These are phyloP conservation scores for Drosophila kikkawai DNA, from an alignment of 1,140 invertebrate species.

Conservation along the genomic window DNA sequence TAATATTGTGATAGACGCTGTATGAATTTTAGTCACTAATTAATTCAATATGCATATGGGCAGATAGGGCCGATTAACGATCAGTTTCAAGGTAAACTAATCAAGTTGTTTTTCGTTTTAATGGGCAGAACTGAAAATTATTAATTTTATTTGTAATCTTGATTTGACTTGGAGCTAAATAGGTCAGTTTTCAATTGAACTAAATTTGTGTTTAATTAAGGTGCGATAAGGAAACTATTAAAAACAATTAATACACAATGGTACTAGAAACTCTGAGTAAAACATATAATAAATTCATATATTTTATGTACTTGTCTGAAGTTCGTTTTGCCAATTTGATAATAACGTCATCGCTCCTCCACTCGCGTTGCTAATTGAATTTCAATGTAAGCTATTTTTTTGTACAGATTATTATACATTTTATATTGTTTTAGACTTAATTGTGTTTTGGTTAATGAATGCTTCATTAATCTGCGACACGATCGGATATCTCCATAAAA, in stretches of 20 bases:
- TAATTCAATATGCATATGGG: slow-evolving; percentile 39
- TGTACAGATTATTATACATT: slow-evolving; percentile 5
- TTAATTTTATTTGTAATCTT: not conserved
- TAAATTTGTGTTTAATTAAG: not conserved
- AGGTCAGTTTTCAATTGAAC: not conserved
- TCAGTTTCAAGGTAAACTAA: slow-evolving; percentile 28
- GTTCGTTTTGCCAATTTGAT: slow-evolving; percentile 4
- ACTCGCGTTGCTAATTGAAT: slow-evolving; percentile 44
- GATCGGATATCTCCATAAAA: slow-evolving; percentile 14
- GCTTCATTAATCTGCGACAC: slow-evolving; percentile 28
- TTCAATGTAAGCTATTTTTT: slow-evolving; percentile 37
- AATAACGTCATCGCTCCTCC: not conserved
- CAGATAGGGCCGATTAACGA: slow-evolving; percentile 28
- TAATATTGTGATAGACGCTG: not conserved
- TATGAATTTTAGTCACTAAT: slow-evolving; percentile 5
- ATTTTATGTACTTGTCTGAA: not conserved
- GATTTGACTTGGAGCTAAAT: slow-evolving; percentile 4
- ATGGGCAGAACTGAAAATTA: not conserved
- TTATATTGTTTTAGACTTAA: slow-evolving; percentile 23
- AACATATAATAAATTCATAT: not conserved
- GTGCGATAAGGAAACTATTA: not conserved
- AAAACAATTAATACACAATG: not conserved
- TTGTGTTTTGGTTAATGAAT: slow-evolving; percentile 19
- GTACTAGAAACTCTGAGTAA: not conserved
- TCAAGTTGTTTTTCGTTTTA: slow-evolving; percentile 5